Evolutionary conservation across 2,797 vertebrate genomes (phyloP).

Genomic region (Apodemus agrarius): DNA sequence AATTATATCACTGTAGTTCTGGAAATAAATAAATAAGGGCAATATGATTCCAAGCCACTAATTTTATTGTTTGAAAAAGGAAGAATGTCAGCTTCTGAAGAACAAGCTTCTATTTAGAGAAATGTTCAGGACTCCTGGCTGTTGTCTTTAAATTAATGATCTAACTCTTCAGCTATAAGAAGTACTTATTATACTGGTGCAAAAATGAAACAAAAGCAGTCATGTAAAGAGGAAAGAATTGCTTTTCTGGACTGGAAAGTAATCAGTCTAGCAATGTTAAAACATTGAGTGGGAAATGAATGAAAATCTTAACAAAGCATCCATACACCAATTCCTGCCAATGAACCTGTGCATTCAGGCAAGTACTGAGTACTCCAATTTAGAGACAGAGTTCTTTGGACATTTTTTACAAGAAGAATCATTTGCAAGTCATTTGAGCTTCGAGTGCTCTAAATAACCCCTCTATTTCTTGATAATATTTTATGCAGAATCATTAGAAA

Average conservation of each 20-base stretch:
- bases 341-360: background rate
- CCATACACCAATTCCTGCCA: constrained; percentile 10
- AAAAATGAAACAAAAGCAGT: constrained; percentile 59
- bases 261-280: constrained; percentile 46
- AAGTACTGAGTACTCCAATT: background rate
- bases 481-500: background rate
- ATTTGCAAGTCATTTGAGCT: constrained; percentile 4
- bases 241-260: constrained; percentile 3
- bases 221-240: constrained; percentile 40
- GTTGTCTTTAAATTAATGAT: constrained; percentile 71
- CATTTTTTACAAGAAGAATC: background rate
- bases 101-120: constrained; percentile 57
- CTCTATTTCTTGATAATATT: constrained; percentile 22
- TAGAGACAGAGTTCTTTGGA: background rate
- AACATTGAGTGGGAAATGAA: constrained; percentile 46
- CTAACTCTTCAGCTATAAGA: constrained; percentile 44
- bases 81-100: constrained; percentile 30
- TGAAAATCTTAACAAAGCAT: constrained; percentile 57
- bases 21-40: background rate
- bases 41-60: constrained; percentile 34
- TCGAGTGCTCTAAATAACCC: background rate
- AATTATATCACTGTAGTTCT: constrained; percentile 25
- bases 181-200: constrained; percentile 52
- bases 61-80: constrained; percentile 42
- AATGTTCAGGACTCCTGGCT: background rate